These are phyloP conservation scores for Oegoconia quadripuncta DNA, from an alignment of 2,888 invertebrate genomes.

Conservation along the genomic window DNA sequence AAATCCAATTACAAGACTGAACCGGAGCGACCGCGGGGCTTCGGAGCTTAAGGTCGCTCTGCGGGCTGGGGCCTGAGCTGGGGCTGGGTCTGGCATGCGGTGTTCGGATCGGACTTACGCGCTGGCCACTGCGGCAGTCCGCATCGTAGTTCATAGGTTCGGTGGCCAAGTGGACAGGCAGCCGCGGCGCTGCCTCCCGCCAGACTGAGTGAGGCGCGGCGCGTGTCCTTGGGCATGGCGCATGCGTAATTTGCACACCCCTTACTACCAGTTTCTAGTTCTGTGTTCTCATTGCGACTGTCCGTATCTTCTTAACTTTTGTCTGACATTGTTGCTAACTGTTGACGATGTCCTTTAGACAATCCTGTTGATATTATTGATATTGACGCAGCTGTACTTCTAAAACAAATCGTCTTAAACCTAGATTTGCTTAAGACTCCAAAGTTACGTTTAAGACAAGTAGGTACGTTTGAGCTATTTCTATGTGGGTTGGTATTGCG, in stretches of 20 bases:
- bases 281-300: constrained; percentile 34
- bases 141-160: constrained; percentile 44
- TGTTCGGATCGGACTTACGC: constrained; percentile 49
- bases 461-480: neutral
- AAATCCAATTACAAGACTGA: constrained; percentile 77
- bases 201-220: constrained; percentile 71
- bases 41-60: constrained; percentile 65
- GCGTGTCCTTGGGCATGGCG: constrained; percentile 66
- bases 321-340: constrained; percentile 1
- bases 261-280: constrained; percentile 59
- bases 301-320: constrained; percentile 4
- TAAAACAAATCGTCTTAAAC: no score
- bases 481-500: constrained; percentile 45
- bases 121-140: constrained; percentile 62
- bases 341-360: no score
- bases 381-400: no score
- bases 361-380: no score
- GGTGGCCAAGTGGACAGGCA: constrained; percentile 42
- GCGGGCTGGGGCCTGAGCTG: constrained; percentile 51
- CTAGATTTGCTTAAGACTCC: no score
- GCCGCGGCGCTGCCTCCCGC: constrained; percentile 64
- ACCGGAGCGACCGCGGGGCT: constrained; percentile 73
- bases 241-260: constrained; percentile 59
- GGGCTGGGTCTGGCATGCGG: constrained; percentile 63
- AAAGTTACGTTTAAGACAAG: neutral